Evolutionary conservation across 2,888 invertebrate species (phyloP).

Genomic region (Amiota communis): DNA sequence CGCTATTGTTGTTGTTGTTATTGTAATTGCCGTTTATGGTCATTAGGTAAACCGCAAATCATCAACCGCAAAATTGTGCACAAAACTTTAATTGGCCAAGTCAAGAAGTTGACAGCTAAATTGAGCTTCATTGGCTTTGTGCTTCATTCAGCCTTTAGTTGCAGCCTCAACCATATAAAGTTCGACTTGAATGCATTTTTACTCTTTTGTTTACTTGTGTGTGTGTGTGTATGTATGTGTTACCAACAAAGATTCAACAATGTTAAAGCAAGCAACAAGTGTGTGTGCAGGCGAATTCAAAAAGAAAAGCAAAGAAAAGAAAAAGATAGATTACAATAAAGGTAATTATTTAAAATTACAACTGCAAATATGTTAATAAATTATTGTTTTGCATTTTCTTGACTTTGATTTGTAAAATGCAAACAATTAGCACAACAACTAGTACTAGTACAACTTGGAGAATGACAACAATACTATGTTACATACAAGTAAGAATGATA

Average conservation of each 20-base stretch:
- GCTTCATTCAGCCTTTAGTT: neutral
- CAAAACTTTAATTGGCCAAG: constrained; percentile 58
- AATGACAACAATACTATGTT: neutral
- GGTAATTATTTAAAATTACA: neutral
- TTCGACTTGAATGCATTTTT: neutral
- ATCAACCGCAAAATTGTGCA: constrained; percentile 24
- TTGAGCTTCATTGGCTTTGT: constrained; percentile 38
- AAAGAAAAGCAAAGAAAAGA: neutral
- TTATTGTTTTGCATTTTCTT: constrained; percentile 5
- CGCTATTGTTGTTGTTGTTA: neutral
- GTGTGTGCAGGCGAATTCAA: neutral
- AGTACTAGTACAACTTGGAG: constrained; percentile 16
- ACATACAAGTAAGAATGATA: neutral
- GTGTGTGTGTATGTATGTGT: too few relatives aligned
- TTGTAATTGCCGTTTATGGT: constrained; percentile 23
- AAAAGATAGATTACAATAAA: neutral
- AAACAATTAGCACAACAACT: constrained; percentile 20
- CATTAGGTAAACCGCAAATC: constrained; percentile 20
- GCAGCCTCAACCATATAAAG: neutral
- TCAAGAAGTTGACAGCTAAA: constrained; percentile 63
- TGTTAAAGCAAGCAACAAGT: constrained; percentile 13
- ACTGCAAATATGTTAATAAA: constrained; percentile 13
- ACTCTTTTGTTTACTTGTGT: too few relatives aligned
- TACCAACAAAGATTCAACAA: too few relatives aligned
- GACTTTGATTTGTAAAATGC: constrained; percentile 24